Conservation (phyloP, 2,888 invertebrate species). For the Plutella xylostella region DNA sequence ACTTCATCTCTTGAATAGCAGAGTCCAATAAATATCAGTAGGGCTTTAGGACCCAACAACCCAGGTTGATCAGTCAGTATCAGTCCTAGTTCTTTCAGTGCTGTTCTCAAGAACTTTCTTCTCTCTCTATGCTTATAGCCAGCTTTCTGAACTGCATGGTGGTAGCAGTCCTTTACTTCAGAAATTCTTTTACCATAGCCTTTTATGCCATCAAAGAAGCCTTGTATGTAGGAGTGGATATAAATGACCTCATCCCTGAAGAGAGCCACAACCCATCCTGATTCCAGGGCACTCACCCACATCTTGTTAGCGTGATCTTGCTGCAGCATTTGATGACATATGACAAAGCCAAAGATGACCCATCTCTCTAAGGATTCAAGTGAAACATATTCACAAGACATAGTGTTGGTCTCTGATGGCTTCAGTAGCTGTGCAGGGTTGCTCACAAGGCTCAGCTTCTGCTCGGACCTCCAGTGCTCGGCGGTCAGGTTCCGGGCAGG, state of each 20-base stretch:
- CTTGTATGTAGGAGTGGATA: conserved; percentile 92
- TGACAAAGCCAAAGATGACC: conserved; percentile 94
- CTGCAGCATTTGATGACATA: conserved; percentile 90
- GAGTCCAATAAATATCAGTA: conserved; percentile 96
- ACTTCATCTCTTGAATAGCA: conserved; percentile 98
- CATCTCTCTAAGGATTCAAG: conserved; percentile 96
- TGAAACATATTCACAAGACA: conserved; percentile 98
- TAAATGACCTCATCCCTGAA: conserved; percentile 98
- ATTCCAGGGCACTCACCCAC: conserved; percentile 93
- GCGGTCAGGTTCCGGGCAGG: conserved; percentile 91
- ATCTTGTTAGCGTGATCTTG: conserved; percentile 88
- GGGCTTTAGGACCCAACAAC: conserved; percentile 94
- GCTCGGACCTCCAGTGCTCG: conserved; percentile 94
- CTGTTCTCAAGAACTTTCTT: conserved; percentile 94
- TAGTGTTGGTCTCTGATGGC: conserved; percentile 94
- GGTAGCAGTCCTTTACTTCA: conserved; percentile 96
- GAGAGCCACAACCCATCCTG: conserved; percentile 93
- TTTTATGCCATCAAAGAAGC: conserved; percentile 95
- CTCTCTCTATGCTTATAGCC: conserved; percentile 94
- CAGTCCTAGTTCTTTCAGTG: conserved; percentile 93
- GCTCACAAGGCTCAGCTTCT: conserved; percentile 92
- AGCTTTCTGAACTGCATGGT: conserved; percentile 90
- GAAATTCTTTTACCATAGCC: conserved; percentile 92
- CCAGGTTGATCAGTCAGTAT: conserved; percentile 99
- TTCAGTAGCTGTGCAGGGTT: conserved; percentile 95